Percentiles rank a stretch among this genome's conserved stretches.
Evolutionary conservation across 2,888 invertebrate species (phyloP).

Genomic region (Lamproptera curius): DNA sequence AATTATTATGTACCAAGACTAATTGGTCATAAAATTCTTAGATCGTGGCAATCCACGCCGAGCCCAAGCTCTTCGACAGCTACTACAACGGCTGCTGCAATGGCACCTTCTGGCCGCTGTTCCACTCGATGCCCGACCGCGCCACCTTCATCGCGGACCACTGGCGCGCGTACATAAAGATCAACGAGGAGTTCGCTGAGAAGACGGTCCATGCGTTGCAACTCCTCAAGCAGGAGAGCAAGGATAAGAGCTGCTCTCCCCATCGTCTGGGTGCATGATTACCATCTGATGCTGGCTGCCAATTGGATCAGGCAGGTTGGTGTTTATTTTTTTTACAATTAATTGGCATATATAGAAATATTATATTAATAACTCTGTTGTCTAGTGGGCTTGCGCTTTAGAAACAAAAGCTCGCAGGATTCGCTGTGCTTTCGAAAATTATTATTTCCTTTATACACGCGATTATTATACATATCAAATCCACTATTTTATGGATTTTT

Average conservation of each 20-base stretch:
- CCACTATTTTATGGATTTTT: no score
- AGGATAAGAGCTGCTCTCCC: slow-evolving; percentile 74
- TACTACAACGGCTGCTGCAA: slow-evolving; percentile 97
- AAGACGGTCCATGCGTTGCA: slow-evolving; percentile 85
- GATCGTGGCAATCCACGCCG: slow-evolving; percentile 90
- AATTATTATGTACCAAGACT: not conserved
- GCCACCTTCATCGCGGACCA: slow-evolving; percentile 90
- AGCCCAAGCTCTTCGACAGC: slow-evolving; percentile 86
- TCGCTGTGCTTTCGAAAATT: no score
- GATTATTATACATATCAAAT: no score
- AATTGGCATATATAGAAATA: no score
- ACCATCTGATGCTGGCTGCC: slow-evolving; percentile 94
- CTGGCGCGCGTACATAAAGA: slow-evolving; percentile 89
- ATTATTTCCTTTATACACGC: no score
- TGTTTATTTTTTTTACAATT: no score
- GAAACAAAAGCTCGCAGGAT: no score
- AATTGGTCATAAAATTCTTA: no score
- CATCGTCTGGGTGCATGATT: slow-evolving; percentile 96
- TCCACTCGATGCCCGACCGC: slow-evolving; percentile 94
- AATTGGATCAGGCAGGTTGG: slow-evolving; percentile 91
- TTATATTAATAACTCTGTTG: no score
- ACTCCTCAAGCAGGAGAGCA: slow-evolving; percentile 66
- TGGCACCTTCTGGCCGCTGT: slow-evolving; percentile 94
- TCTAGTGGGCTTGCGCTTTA: no score
- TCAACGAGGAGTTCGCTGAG: slow-evolving; percentile 90